phyloP scores from a whole-genome alignment of 2,797 vertebrate species.

The Lacerta agilis region DNA sequence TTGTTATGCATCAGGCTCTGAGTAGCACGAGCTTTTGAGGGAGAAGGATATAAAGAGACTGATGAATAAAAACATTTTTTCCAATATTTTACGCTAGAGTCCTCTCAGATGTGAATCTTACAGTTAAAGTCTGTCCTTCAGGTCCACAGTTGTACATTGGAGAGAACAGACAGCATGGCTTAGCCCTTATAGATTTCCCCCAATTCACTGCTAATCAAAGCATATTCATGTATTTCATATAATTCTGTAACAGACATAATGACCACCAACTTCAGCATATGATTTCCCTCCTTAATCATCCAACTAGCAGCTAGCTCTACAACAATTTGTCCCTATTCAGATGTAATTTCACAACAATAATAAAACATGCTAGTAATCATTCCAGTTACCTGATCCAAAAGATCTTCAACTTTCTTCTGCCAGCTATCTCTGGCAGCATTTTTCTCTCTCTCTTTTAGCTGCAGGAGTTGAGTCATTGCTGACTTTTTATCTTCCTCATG shows the following conservation, averaged over 20 bases:
- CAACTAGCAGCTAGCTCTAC: background rate
- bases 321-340: background rate
- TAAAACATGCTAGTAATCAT: background rate
- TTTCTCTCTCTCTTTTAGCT: conserved; percentile 93
- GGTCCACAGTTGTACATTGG: background rate
- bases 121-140: background rate
- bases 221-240: background rate
- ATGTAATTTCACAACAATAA: background rate
- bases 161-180: background rate
- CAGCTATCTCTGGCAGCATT: conserved; percentile 90
- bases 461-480: conserved; percentile 89
- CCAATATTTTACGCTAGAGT: background rate
- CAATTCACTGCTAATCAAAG: background rate
- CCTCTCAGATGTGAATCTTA: background rate
- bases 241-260: background rate
- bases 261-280: background rate
- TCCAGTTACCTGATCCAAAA: conserved; percentile 91
- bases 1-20: background rate
- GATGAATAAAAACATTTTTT: background rate
- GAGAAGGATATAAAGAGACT: background rate
- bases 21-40: background rate
- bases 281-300: background rate
- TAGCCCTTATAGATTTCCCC: background rate
- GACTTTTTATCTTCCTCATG: conserved; percentile 92
- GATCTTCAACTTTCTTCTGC: conserved; percentile 98